Base-by-base conservation (phyloP, 1,140 invertebrate species). In the Caerostris extrusa region DNA sequence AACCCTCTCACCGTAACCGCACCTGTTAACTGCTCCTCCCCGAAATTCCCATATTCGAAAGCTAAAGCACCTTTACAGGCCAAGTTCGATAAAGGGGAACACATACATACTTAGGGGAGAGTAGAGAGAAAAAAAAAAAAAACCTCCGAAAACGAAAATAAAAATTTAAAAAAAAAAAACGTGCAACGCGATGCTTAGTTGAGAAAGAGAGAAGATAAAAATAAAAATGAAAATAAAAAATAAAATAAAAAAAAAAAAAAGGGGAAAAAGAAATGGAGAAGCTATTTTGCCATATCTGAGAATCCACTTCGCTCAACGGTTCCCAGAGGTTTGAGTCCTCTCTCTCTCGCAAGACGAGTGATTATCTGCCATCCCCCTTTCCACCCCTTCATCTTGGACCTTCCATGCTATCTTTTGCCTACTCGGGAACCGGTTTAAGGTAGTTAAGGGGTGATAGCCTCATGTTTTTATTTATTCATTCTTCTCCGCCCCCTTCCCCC, bases 401-500 rank as follows among this genome's bases (percentile, higher is more conserved):
- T 50, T 53, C 82, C 7, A 12, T 61, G 56, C 82, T 50, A 86
- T 92, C 91, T 64, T 57, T 92, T 69, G 91, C 81, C 55, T 50
- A n/a, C 53, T 53, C 77, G 8, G 71, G 56, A 92, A 92, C 91
- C 91, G 91, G 91, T 92, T 92, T 92, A 81, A n/a, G 91, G 61
- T 85, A 86, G 91, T 92, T 92, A 92, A 92, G 91, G 91, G 91
- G 91, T 92, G 91, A 92, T 92, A 69, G 82, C 64, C 91, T 92
- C 91, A 92, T 92, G 91, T 92, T 92, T 92, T 92, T 86, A 86
- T 64, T 91, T 83, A 19, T 86, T 57, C 77, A 19, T 64, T 50
- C 64, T 64, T 57, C 87, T 64, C 87, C 57, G 12, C 3, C 61
- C 61, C 10, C 7, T 19, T n/a, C 69, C 71, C 34, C 34, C 50